A percentile compares a stretch with the other conserved stretches of the same genome.
These are phyloP conservation scores for Leucoptera coffeella DNA, from an alignment of 2,888 invertebrate species.

Conservation along the genomic window DNA sequence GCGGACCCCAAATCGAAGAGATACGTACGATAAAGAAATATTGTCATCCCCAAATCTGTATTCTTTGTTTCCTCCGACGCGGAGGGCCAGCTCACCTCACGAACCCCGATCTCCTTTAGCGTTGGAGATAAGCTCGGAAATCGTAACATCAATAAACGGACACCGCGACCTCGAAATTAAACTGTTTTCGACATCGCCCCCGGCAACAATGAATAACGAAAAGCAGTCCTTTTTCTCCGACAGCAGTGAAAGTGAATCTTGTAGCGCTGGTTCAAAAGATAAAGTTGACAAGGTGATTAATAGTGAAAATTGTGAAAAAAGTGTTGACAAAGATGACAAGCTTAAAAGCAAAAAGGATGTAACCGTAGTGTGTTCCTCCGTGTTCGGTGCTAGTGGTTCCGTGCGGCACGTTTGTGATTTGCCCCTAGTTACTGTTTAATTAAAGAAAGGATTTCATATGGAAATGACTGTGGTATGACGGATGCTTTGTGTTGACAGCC, in stretches of 20 bases:
- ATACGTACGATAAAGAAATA: slow-evolving; percentile 22
- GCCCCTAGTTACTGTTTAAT: slow-evolving; percentile 49
- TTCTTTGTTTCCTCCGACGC: slow-evolving; percentile 37
- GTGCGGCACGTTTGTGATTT: slow-evolving; percentile 47
- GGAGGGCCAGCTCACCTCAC: slow-evolving; percentile 25
- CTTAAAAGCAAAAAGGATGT: slow-evolving; percentile 22
- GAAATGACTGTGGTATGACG: too few relatives aligned
- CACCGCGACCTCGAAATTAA: slow-evolving; percentile 74
- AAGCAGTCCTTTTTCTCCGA: slow-evolving; percentile 42
- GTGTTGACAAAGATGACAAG: slow-evolving; percentile 24
- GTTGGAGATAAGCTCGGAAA: slow-evolving; percentile 69
- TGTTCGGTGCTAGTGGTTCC: slow-evolving; percentile 19
- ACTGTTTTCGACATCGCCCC: slow-evolving; percentile 62
- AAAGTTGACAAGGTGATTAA: slow-evolving; percentile 40
- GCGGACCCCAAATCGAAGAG: slow-evolving; percentile 31
- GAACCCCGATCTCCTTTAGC: slow-evolving; percentile 37
- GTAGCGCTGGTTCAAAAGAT: slow-evolving; percentile 22
- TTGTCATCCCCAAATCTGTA: slow-evolving; percentile 40
- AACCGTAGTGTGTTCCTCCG: slow-evolving; percentile 24
- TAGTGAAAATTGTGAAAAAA: slow-evolving; percentile 24
- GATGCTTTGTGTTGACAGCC: slow-evolving; percentile 24
- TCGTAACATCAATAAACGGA: slow-evolving; percentile 71
- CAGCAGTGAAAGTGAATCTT: slow-evolving; percentile 50
- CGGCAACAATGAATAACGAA: slow-evolving; percentile 33
- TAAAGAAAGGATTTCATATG: too few relatives aligned